Evolutionary conservation across 2,888 invertebrate species (phyloP).

Genomic region (Drepana falcataria): DNA sequence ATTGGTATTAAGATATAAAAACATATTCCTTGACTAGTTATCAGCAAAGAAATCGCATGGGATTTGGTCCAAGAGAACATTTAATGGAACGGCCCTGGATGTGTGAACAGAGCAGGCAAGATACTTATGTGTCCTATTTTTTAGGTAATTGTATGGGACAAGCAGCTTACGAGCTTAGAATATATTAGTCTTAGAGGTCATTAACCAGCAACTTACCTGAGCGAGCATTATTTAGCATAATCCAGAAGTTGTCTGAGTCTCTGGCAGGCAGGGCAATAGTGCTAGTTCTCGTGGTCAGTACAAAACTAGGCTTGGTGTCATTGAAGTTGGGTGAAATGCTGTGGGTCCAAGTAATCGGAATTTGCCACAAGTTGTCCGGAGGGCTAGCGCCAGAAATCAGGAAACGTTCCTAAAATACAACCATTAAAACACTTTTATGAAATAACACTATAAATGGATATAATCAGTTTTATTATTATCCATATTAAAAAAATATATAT

Average conservation of each 20-base stretch:
- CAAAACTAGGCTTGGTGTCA: slow-evolving; percentile 47
- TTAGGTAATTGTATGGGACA: no score
- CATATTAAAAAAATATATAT: no score
- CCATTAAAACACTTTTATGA: background rate
- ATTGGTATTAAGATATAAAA: background rate
- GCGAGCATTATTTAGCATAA: slow-evolving; percentile 75
- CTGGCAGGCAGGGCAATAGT: slow-evolving; percentile 34
- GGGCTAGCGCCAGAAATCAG: slow-evolving; percentile 34
- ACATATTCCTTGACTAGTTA: no score
- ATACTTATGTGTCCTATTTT: no score
- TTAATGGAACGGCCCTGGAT: no score
- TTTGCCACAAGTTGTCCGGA: slow-evolving; percentile 44
- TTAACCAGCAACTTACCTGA: slow-evolving; percentile 41
- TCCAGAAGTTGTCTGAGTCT: slow-evolving; percentile 56
- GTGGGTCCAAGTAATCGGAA: slow-evolving; percentile 67
- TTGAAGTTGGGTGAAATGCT: slow-evolving; percentile 51
- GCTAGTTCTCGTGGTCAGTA: slow-evolving; percentile 30
- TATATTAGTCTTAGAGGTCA: no score
- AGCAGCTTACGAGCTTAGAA: no score
- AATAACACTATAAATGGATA: no score
- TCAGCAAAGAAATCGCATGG: no score
- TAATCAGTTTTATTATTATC: no score
- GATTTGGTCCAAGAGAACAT: no score
- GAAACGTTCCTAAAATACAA: slow-evolving; percentile 48
- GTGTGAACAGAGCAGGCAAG: background rate